These are phyloP conservation scores for Theocolax elegans DNA, from an alignment of 1,140 invertebrate genomes.

Conservation along the genomic window DNA sequence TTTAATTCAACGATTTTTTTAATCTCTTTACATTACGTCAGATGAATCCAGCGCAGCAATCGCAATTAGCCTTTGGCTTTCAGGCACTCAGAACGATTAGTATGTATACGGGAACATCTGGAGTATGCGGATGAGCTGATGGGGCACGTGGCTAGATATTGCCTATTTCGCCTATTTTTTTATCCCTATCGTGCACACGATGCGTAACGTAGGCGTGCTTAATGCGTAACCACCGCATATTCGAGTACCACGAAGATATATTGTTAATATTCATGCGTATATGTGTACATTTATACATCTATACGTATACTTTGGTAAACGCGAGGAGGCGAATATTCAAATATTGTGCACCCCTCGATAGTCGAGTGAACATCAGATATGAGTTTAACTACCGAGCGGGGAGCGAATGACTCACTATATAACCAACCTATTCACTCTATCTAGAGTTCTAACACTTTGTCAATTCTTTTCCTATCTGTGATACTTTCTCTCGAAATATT, in stretches of 20 bases:
- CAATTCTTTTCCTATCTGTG: neutral
- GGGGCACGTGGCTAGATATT: slow-evolving; percentile 40
- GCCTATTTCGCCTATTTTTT: too few species aligned
- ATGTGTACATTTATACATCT: too few species aligned
- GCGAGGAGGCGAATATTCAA: too few species aligned
- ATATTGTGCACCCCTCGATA: too few species aligned
- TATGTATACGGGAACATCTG: neutral
- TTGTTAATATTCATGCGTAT: too few species aligned
- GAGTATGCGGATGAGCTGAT: neutral
- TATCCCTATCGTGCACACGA: too few species aligned
- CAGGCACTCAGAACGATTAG: slow-evolving; percentile 1
- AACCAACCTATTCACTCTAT: too few species aligned
- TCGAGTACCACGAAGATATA: too few species aligned
- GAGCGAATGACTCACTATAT: slow-evolving; percentile 20
- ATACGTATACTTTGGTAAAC: too few species aligned
- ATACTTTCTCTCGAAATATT: neutral
- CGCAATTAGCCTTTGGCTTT: slow-evolving; percentile 18
- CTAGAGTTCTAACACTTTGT: neutral
- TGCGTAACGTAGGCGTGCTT: too few species aligned
- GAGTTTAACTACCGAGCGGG: slow-evolving; percentile 16
- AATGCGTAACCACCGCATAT: too few species aligned
- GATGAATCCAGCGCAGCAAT: neutral
- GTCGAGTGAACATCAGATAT: slow-evolving; percentile 13
- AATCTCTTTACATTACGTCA: neutral
- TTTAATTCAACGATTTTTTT: slow-evolving; percentile 12